Conservation (phyloP, 2,113 vertebrate species). For the Setophaga petechia region DNA sequence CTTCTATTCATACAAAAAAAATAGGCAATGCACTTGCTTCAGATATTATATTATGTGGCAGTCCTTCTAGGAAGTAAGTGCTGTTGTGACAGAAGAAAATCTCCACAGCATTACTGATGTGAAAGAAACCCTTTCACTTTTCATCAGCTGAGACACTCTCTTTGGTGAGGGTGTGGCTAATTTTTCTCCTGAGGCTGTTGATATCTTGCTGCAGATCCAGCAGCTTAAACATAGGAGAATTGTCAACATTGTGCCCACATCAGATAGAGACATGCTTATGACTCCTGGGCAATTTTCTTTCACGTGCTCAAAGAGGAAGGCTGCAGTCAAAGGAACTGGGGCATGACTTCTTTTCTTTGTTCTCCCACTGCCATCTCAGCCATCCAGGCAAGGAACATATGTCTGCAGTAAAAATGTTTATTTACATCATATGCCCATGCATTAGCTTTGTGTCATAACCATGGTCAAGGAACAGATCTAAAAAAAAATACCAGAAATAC, state of each 20-base stretch:
- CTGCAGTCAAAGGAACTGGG: neutral
- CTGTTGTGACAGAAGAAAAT: slow-evolving; percentile 45
- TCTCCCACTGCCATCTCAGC: neutral
- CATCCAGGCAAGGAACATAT: neutral
- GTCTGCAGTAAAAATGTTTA: neutral
- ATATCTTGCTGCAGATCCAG: neutral
- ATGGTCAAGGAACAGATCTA: neutral
- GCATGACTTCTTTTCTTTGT: slow-evolving; percentile 18
- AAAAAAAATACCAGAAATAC: neutral
- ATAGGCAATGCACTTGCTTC: slow-evolving; percentile 21
- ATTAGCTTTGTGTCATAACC: neutral
- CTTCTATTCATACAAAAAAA: neutral
- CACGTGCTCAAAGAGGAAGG: neutral
- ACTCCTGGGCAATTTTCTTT: slow-evolving; percentile 15
- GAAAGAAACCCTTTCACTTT: neutral
- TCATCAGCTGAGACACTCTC: neutral
- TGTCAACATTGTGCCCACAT: neutral
- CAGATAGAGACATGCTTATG: neutral
- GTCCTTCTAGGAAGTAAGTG: slow-evolving; percentile 16
- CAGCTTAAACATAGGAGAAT: neutral
- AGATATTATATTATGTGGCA: neutral
- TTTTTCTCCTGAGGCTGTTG: slow-evolving; percentile 27
- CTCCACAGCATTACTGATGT: slow-evolving; percentile 15
- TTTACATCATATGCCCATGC: neutral
- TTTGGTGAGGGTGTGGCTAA: neutral